Evolutionary conservation across 64 coral and sea anemone genomes (phyloP), one percentile per base, ranked within the genome.

Genomic region (Pocillopora verrucosa): DNA sequence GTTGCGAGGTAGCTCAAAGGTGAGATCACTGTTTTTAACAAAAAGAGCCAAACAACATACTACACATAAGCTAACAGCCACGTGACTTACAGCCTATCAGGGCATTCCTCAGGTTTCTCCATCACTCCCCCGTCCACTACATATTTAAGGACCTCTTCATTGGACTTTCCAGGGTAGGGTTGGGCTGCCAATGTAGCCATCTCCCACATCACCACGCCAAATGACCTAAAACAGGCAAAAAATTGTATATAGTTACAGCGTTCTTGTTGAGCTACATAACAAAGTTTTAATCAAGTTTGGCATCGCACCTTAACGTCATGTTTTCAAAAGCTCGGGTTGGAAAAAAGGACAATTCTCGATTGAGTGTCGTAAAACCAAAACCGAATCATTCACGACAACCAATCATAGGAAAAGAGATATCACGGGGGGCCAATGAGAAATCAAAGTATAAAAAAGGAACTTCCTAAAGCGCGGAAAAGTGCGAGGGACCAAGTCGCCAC

Each of bases 161-260:
- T 99, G 3, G 97, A 99, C 80, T 99, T 99, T 59, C 97, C 97
- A 15, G 94, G 93, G 84, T 99, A 99, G 14, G 97, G 97, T 76
- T 99, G 97, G 80, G 68, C 87, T 2, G 97, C 97, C 34, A 99
- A 80, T n/a, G 97, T 99, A 10, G 85, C 94, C 97, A 99, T 99
- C 41, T 99, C 97, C 97, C 93, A 99, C 26, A 99, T 56, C 15
- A 99, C 97, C 13, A 99, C 97, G 37, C 91, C 97, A 83, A 86
- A 99, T 4, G 97, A 99, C 97, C 97, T 99, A 25, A 19, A 11
- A 36, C n/a, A 2, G 56, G 13, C 68, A 84, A 70, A 36, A 36
- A 34, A 45, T 69, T 1, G 4, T 1, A 9, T n/a, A 69, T 69
- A 69, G 3, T 69, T 69, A 69, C 65, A n/a, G 65, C 65, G 9